Evolutionary conservation across 2,797 vertebrate species (phyloP).

Genomic region (Nothura maculosa): DNA sequence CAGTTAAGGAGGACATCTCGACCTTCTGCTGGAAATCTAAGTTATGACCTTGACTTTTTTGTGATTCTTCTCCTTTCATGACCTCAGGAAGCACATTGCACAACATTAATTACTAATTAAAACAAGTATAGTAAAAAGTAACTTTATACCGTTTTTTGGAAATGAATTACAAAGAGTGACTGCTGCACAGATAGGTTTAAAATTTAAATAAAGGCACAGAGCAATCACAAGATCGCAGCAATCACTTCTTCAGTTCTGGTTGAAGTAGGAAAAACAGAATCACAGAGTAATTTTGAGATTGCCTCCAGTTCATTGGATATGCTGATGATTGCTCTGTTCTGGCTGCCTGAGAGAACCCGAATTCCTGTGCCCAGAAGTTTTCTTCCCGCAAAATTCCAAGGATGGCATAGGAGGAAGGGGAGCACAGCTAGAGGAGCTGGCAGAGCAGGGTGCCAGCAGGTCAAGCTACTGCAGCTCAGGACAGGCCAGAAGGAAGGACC

Average conservation of each 20-base stretch:
- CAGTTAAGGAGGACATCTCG: not conserved
- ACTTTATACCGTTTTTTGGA: fast-evolving
- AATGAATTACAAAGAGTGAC: not conserved
- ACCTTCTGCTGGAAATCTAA: not conserved
- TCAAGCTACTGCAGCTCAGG: not conserved
- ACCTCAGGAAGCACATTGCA: not conserved
- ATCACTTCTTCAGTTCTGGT: not conserved
- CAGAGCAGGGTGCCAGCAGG: not conserved
- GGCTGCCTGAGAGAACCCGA: not conserved
- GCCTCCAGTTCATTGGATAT: not conserved
- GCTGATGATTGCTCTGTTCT: not conserved
- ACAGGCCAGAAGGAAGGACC: not conserved
- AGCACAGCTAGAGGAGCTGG: not conserved
- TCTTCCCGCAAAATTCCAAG: not conserved
- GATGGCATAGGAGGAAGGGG: not conserved
- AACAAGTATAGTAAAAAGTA: not conserved
- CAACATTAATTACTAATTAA: not conserved
- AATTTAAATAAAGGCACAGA: not conserved
- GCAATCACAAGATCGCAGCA: not conserved
- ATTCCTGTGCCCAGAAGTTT: not conserved
- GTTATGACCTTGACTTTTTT: not conserved
- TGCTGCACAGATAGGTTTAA: not conserved
- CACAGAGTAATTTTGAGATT: not conserved
- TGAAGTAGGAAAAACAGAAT: not conserved
- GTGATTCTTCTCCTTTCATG: not conserved